phyloP scores from a whole-genome alignment of 2,113 vertebrate species.

The Naja naja region DNA sequence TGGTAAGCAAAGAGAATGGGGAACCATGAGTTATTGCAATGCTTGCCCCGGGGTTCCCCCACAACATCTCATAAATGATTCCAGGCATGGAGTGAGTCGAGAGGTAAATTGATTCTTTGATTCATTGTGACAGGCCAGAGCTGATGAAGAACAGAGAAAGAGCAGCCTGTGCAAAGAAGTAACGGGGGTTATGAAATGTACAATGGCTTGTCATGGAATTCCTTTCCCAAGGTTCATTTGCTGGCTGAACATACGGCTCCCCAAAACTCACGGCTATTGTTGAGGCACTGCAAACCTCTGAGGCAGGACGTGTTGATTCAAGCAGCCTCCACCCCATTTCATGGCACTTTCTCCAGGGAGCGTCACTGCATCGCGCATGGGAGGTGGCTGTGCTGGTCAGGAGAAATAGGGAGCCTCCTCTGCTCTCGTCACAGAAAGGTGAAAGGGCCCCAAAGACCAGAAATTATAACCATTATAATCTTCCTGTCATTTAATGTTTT shows the following conservation, averaged over 20 bases:
- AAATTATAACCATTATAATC: background rate
- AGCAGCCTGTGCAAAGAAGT: background rate
- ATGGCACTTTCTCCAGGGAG: background rate
- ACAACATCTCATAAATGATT: conserved; percentile 32
- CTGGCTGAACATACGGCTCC: background rate
- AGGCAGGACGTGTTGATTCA: background rate
- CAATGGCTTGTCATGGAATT: conserved; percentile 1
- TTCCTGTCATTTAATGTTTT: background rate
- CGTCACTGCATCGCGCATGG: background rate
- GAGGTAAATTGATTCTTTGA: conserved; percentile 36
- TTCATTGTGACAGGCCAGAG: conserved; percentile 26
- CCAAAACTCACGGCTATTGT: background rate
- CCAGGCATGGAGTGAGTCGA: conserved; percentile 6
- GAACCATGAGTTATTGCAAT: background rate
- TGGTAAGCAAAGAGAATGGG: background rate
- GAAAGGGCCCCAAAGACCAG: background rate
- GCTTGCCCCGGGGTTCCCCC: conserved; percentile 5
- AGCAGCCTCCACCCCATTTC: background rate
- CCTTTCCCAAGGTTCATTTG: background rate
- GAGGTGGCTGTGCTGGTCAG: background rate
- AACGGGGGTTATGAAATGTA: background rate
- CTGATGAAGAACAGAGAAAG: conserved; percentile 25
- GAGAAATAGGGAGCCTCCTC: background rate
- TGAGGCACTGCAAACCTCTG: background rate
- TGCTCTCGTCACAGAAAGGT: background rate